Base-by-base conservation (phyloP, 2,888 invertebrate species). In the Mythimna pallens region DNA sequence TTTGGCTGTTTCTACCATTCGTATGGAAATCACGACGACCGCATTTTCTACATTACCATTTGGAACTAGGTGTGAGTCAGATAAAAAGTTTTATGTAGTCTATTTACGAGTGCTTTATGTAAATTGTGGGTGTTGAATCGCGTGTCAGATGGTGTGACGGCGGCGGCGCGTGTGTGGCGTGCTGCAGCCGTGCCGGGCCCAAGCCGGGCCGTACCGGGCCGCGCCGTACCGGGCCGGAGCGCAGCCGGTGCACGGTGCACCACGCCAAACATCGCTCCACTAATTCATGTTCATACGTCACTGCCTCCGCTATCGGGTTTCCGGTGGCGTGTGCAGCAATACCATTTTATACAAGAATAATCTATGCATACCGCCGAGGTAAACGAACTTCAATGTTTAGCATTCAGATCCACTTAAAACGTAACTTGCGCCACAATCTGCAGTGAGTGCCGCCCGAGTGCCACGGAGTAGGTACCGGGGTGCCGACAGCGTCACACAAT, bases 71-170 rank as follows among this genome's bases (percentile, higher is more conserved):
- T 85, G 85, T 81, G 77, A 83, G 84, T 85, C 77, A 82, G 80
- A 85, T 87, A 87, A 86, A 88, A 88, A 79, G 81, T 89, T 88
- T 88, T 87, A 86, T 86, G 80, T 86, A 80, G 81, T 84, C 81
- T 87, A 73, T 88, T 91, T 89, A 91, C 87, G 89, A 89, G 86
- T 79, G 78, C 88, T 92, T 89, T 90, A 91, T 91, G 90, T 87
- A 87, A 89, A 91, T 76, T 83, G 74, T 73, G 72, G 70, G 81
- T 87, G 81, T 81, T 84, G 84, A 81, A 89, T 92, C 87, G 92
- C 92, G 91, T 92, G 92, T 86, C 77, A 82, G 82, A 80, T 83
- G 73, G 81, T 78, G 73, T 65, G 70, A 74, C 47, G 64, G 80
- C 65, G 71, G 74, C 50, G 65, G 75, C 67, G 75, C 54, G 70